Base-by-base conservation (phyloP, 2,797 vertebrate genomes). In the Peromyscus aztecus region DNA sequence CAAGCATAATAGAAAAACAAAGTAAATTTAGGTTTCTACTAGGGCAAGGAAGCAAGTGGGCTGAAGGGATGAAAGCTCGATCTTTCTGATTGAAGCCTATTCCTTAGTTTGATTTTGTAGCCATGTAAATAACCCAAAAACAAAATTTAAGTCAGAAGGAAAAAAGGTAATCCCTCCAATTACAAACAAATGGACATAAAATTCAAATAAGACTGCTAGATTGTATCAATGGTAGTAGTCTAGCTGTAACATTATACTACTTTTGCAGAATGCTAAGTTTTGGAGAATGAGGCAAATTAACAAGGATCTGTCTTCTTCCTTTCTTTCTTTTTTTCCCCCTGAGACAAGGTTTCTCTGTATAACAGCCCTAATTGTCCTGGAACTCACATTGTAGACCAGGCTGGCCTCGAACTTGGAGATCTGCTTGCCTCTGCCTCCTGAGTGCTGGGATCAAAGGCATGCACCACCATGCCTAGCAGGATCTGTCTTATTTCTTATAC, bases 101-200 rank as follows among this genome's bases (percentile, higher is more conserved):
- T 93, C 7, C 16, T 55, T 85, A 57, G 27, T 63, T 85, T 93
- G 77, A 92, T 71, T 94, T 91, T 83, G 43, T 29, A 94, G 59
- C 73, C 43, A 89, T 73, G 37, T 59, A 84, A 43, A 80, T 90
- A 93, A 95, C 69, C 37, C 89, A 89, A 90, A 96, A 95, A 40
- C 52, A 95, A 95, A 94, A 93, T 52, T 77, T 86, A 94, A 84
- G n/a, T 77, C 59, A 92, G 16, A 73, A 55, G 13, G 52, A 89
- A 90, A 89, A 80, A 69, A 78, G 43, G 63, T 14, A 89, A 86
- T 91, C 16, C 13, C 12, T 27, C 67, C 93, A 93, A 89, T 78
- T 84, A 91, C 71, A 69, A 96, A 61, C 31, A 88, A 93, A 78
- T 27, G 80, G 43, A 75, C 49, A 27, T 8, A 81, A 65, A 59